A percentile compares a stretch with the other conserved stretches of the same genome.
Conservation (phyloP, 1,140 invertebrate species). For the Rhagoletis pomonella region DNA sequence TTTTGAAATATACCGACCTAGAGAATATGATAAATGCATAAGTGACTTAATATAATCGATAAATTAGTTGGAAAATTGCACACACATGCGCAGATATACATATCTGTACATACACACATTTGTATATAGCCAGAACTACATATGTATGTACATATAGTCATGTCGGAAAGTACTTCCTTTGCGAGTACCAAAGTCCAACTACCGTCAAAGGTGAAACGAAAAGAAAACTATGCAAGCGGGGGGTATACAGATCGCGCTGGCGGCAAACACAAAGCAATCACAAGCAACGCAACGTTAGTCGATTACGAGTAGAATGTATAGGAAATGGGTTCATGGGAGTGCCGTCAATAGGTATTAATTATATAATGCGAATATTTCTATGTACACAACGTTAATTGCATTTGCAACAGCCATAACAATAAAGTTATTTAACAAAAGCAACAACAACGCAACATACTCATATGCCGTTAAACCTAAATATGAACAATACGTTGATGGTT, state of each 20-base stretch:
- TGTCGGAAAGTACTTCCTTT: not conserved
- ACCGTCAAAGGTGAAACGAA: not conserved
- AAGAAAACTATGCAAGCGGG: not conserved
- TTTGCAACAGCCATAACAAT: slow-evolving; percentile 3
- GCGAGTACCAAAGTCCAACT: slow-evolving; percentile 10
- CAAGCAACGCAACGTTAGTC: too few relatives aligned
- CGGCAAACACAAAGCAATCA: not conserved
- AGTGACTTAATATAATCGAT: slow-evolving; percentile 40
- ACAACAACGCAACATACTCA: not conserved
- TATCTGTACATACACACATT: not conserved
- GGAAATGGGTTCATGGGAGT: slow-evolving; percentile 41
- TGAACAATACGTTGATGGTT: slow-evolving; percentile 8
- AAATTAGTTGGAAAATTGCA: slow-evolving; percentile 22
- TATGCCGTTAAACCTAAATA: not conserved
- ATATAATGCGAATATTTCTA: not conserved
- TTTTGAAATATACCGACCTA: not conserved
- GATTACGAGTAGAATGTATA: not conserved
- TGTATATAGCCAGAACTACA: not conserved
- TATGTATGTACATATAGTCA: not conserved
- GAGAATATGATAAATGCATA: not conserved
- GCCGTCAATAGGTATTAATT: not conserved
- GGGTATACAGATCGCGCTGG: not conserved
- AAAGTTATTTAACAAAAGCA: not conserved
- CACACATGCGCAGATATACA: too few relatives aligned
- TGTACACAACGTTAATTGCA: slow-evolving; percentile 37